Conservation (phyloP, 2,797 vertebrate genomes). For the Phataginus tetradactyla region DNA sequence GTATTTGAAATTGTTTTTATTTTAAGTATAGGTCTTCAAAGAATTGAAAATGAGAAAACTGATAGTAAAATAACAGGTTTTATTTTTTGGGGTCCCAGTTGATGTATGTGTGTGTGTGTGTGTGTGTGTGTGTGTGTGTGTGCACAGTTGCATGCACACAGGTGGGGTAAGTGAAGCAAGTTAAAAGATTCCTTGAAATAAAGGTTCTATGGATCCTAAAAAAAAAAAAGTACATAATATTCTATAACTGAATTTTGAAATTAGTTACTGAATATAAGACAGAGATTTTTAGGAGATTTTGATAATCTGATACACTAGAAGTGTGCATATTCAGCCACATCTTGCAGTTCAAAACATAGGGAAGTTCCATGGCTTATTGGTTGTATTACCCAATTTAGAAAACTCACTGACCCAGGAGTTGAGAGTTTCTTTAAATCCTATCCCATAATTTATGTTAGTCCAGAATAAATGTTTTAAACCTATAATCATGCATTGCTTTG, state of each 20-base stretch:
- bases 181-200: background rate
- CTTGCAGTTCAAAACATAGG: background rate
- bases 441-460: background rate
- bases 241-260: background rate
- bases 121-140: background rate
- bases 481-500: background rate
- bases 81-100: background rate
- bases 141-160: rapidly evolving
- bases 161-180: background rate
- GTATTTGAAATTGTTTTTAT: background rate
- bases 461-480: background rate
- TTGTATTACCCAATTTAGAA: background rate
- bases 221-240: background rate
- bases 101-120: rapidly evolving
- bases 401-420: background rate
- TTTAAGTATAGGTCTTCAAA: background rate
- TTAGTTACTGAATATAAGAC: background rate
- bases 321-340: background rate
- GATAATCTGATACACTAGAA: background rate
- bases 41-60: background rate
- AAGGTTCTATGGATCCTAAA: no score
- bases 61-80: background rate
- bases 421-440: background rate
- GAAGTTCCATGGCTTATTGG: background rate
- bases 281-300: background rate